Base-by-base conservation (phyloP, 2,797 vertebrate species). In the Hyperoplus lanceolatus region DNA sequence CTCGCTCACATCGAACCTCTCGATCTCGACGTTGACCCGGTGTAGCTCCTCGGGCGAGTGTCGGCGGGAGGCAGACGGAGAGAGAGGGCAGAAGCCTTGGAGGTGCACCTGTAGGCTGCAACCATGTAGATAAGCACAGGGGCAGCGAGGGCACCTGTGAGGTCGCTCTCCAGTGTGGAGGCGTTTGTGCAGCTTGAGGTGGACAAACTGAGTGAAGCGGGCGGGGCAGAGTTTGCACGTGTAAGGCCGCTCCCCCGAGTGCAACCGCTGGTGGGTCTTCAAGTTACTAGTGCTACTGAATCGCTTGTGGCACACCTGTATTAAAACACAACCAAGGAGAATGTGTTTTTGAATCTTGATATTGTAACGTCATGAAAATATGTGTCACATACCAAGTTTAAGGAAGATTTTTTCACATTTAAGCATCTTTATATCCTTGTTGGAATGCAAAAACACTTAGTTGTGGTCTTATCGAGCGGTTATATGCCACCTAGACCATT, bases 251-350 rank as follows among this genome's bases (percentile, higher is more conserved):
- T 98, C 97, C 67, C 97, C 97, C 0, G 97, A 98, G 90, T 99
- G 97, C 46, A 99, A 95, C 61, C 97, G 93, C 88, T 97, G 95
- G 91, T 98, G 98, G 70, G 97, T 98, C 94, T 99, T 99, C 82
- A 99, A 91, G 93, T 99, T 99, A 90, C 97, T 99, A 56, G 97
- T 98, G 95, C 97, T 99, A 90, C 97, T 98, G 87, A 99, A 98
- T 73, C 97, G 94, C 82, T 97, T 98, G 92, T 96, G 96, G 91
- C 97, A 99, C 80, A 98, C 97, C 97, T 99, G 80, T 58, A 29
- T 60, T 0, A 14, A 78, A 82, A 82, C 45, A 73, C 6, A 70
- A n/a, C 9, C 53, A 12, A 15, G 10, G 0, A 36, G 6, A 67
- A 14, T 15, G 45, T n/a, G 4, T 49, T 69, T 55, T 38, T 49